These are phyloP conservation scores for Athene noctua DNA, from an alignment of 2,113 vertebrate genomes.

Conservation along the genomic window DNA sequence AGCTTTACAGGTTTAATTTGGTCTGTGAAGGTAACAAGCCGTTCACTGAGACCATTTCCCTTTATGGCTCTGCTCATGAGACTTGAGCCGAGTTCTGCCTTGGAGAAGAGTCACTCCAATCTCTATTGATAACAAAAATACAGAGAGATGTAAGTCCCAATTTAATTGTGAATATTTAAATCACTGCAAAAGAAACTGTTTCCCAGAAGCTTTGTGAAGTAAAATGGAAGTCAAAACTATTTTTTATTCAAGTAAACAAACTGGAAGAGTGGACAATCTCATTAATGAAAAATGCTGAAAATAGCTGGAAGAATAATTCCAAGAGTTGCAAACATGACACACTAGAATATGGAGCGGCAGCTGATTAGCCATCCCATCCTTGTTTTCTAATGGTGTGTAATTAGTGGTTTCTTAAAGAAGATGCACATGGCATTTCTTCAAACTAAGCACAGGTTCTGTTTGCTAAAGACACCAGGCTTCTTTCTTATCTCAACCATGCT, in stretches of 20 bases:
- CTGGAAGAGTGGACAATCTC: constrained; percentile 62
- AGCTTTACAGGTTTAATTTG: background rate
- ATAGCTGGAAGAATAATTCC: constrained; percentile 51
- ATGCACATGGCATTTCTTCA: constrained; percentile 26
- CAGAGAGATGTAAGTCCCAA: constrained; percentile 4
- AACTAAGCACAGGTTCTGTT: background rate
- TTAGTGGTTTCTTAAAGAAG: constrained; percentile 18
- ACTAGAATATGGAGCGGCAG: constrained; percentile 38
- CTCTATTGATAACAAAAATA: background rate
- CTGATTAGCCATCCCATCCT: constrained; percentile 20
- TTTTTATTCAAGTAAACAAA: constrained; percentile 65
- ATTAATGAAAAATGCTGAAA: constrained; percentile 66
- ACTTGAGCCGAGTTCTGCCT: background rate
- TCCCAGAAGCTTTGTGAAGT: constrained; percentile 48
- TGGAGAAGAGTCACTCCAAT: background rate
- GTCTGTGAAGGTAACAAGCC: background rate
- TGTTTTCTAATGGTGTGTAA: constrained; percentile 43
- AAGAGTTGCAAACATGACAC: constrained; percentile 37
- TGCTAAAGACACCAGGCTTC: background rate
- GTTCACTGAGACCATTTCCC: background rate
- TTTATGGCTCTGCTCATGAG: background rate
- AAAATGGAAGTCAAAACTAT: constrained; percentile 61
- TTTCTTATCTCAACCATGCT: constrained; percentile 11
- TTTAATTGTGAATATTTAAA: constrained; percentile 66
- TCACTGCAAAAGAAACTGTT: constrained; percentile 57